These are phyloP conservation scores for Neodiprion fabricii DNA, from an alignment of 1,140 invertebrate genomes.

Conservation along the genomic window DNA sequence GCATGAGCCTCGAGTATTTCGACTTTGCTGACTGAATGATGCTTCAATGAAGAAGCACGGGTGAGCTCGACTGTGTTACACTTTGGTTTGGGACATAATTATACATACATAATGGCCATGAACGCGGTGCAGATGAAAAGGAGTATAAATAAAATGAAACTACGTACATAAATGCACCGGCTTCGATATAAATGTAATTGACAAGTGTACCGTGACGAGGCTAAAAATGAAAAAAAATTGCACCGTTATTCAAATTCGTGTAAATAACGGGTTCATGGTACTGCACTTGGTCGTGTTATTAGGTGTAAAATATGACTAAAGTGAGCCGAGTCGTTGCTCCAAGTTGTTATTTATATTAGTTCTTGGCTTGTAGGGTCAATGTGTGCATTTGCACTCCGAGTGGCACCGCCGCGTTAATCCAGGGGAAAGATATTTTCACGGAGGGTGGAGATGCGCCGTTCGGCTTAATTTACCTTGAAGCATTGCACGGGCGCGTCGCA, in stretches of 20 bases:
- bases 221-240: background rate
- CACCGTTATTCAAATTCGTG: background rate
- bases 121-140: background rate
- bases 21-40: no score
- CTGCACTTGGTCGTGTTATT: background rate
- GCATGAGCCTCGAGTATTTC: no score
- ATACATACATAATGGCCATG: background rate
- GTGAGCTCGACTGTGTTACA: background rate
- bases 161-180: no score
- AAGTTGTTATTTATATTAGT: background rate
- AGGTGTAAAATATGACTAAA: background rate
- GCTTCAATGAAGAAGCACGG: no score
- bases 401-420: background rate
- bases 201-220: background rate
- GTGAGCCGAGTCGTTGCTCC: background rate
- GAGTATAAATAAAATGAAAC: no score
- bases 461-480: constrained; percentile 1
- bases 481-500: background rate
- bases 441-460: background rate
- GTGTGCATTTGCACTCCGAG: background rate
- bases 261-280: background rate
- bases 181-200: background rate
- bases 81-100: background rate
- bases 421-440: background rate
- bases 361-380: background rate